Evolutionary conservation across 92 coral and sea anemone genomes (phyloP), one percentile per base, ranked within the genome.

Genomic region (Epizoanthus ramosus): DNA sequence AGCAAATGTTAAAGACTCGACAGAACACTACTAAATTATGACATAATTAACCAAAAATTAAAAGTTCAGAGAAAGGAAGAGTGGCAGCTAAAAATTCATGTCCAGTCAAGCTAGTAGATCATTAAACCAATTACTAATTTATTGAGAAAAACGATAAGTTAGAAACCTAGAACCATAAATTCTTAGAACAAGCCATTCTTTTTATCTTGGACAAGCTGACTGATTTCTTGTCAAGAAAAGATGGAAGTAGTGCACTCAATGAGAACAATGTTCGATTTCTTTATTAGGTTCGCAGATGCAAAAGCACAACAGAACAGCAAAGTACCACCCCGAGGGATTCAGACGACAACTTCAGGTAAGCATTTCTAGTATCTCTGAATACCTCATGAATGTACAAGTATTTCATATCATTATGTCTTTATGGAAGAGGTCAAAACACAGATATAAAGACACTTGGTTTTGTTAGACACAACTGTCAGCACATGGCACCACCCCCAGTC

Each of bases 281-380:
- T 16, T 65, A 15, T 23, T 22, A 59, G 85, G 87, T 77, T 35
- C 53, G 37, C 90, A 13, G 73, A 85, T 5, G 68, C 66, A 47
- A 80, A 87, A 25, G 17, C 73, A n/a, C 98, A 89, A 76, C 85
- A 68, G 66, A 80, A 84, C 80, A 81, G 64, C 75, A 92, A 87
- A 73, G 90, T 79, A 35, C 91, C 98, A 64, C 97, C 91, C n/a
- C 83, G 94, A 92, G 99, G 99, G 35, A 97, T 97, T 58, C 99
- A 97, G 79, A 97, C 99, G 18, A 86, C 98, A 8, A 92, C 98
- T 13, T 92, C 99, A 82, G 99, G 99, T 92, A 69, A 81, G 73
- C 10, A 19, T 1, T 10, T 33, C 45, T 31, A 15, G 1, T 45
- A 45, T 5, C 0, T 41, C 2, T 21, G 23, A 19, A n/a, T 17